Conservation (phyloP, 2,888 invertebrate species). For the Nomada hirtipes region DNA sequence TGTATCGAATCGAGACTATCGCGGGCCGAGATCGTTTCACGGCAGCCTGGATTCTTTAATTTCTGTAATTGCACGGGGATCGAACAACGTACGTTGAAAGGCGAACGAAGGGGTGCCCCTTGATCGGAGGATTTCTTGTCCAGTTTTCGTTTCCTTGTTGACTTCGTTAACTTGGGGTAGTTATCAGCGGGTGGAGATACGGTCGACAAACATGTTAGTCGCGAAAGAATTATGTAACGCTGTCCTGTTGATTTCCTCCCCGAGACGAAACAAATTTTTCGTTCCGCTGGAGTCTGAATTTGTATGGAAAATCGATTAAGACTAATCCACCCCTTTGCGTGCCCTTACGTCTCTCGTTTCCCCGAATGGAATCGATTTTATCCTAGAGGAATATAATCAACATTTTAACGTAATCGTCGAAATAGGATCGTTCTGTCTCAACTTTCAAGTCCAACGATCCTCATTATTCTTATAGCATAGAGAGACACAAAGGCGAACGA, state of each 20-base stretch:
- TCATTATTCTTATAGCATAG: constrained; percentile 70
- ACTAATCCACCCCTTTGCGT: not conserved
- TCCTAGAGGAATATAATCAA: constrained; percentile 45
- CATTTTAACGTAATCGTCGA: constrained; percentile 56
- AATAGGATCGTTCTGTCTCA: constrained; percentile 51
- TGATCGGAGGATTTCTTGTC: constrained; percentile 4
- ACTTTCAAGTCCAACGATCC: constrained; percentile 67
- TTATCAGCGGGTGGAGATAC: not conserved
- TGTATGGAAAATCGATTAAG: not conserved
- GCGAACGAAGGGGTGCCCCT: not conserved
- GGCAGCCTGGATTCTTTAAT: constrained; percentile 53
- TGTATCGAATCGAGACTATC: constrained; percentile 72
- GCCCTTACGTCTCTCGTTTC: not conserved
- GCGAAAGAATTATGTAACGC: not conserved
- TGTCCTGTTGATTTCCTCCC: not conserved
- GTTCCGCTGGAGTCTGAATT: not conserved
- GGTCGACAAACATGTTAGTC: constrained; percentile 3
- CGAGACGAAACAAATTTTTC: not conserved
- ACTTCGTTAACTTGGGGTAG: not conserved
- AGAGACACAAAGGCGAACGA: constrained; percentile 33
- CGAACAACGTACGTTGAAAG: not conserved
- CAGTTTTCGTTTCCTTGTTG: not conserved
- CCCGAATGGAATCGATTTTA: constrained; percentile 18
- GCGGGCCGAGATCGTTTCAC: constrained; percentile 48
- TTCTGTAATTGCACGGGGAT: constrained; percentile 54